Evolutionary conservation across 2,113 vertebrate species (phyloP).

Genomic region (Calonectris borealis): DNA sequence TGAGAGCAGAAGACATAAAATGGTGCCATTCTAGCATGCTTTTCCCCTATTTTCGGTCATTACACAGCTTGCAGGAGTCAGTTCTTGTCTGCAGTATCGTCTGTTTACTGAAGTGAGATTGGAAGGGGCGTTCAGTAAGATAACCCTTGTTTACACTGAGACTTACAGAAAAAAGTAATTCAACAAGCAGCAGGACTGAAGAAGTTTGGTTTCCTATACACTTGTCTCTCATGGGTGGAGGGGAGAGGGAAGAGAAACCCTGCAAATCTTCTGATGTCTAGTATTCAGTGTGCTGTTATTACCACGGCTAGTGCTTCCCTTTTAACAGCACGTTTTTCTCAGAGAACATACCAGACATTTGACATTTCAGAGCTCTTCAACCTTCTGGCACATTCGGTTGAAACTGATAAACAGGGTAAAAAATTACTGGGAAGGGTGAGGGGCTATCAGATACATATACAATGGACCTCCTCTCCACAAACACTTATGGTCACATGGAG

Average conservation of each 20-base stretch:
- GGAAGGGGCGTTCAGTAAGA: neutral
- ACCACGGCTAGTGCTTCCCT: neutral
- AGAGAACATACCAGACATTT: neutral
- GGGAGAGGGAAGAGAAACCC: neutral
- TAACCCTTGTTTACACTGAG: neutral
- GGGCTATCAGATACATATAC: neutral
- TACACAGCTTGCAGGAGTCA: neutral
- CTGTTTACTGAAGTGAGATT: neutral
- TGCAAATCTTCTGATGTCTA: neutral
- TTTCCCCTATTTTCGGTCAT: rapidly evolving
- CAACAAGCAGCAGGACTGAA: neutral
- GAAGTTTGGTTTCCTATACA: neutral
- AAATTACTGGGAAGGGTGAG: neutral
- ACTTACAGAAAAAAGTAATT: neutral
- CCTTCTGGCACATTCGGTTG: neutral
- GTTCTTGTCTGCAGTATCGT: neutral
- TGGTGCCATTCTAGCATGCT: neutral
- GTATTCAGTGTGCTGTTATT: neutral
- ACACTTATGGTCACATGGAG: neutral
- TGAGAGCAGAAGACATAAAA: neutral
- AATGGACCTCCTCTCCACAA: neutral
- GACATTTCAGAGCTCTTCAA: neutral
- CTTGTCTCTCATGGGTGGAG: neutral
- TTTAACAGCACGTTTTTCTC: neutral
- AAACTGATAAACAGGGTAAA: neutral